Evolutionary conservation across 2,888 invertebrate genomes (phyloP), one percentile per base, ranked within the genome.

Genomic region (Globia sparganii): DNA sequence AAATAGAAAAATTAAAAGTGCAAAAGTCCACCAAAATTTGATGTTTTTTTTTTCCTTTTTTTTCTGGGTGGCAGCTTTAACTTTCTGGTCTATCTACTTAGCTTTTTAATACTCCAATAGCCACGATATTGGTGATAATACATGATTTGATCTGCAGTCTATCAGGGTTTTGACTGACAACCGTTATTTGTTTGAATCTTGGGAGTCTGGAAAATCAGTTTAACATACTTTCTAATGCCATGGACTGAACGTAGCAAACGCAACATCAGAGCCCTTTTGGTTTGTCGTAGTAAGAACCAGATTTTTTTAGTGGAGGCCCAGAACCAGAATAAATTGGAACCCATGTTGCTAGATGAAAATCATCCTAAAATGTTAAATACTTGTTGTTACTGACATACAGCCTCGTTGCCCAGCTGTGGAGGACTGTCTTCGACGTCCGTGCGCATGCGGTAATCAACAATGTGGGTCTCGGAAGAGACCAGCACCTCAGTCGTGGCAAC

Each of bases 321-420:
- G 25, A 53, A 31, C 46, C 21, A 28, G 25, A 58, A 65, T n/a
- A 0, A 25, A 43, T n/a, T 37, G 18, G 18, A 3, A n/a, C 46
- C 28, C 64, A 8, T 53, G 53, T 64, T 56, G 2, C 28, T 56
- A 62, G 8, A 53, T 59, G 46, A 28, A 59, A 61, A 56, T 31
- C 1, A 4, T 28, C 56, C 11, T 65, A 15, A 15, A 77, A 77
- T 77, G 64, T 72, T 68, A 86, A 74, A 74, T 72, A 72, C 53
- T 76, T 72, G 62, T 86, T 84, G 78, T 84, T 84, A 86, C 86
- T 84, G 83, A 86, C 83, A 74, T 70, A 68, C 86, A 84, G 83
- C 83, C 62, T 84, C 83, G 66, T 86, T 84, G 83, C 71, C 62
- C 86, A 86, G 83, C 86, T 78, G 86, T 86, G 62, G 83, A 84